A percentile compares a stretch with the other conserved stretches of the same genome.
These are phyloP conservation scores for Tychaedon coryphoeus DNA, from an alignment of 2,113 vertebrate genomes.

Conservation along the genomic window DNA sequence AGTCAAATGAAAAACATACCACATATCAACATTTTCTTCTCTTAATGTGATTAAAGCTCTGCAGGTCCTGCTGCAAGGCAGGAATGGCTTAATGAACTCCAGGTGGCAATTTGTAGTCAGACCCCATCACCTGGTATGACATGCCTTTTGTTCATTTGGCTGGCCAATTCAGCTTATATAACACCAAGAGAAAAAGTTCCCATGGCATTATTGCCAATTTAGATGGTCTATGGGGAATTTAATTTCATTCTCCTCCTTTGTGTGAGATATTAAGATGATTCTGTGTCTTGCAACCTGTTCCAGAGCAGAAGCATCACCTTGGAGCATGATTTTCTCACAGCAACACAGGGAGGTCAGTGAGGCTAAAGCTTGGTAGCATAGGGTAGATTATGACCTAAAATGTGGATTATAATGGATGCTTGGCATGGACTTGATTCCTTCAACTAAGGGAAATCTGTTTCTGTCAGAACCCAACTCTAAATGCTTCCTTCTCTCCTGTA, in stretches of 20 bases:
- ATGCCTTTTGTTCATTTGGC: background rate
- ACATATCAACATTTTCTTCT: background rate
- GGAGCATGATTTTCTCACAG: background rate
- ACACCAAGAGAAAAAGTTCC: background rate
- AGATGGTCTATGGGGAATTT: background rate
- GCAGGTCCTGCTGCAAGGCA: background rate
- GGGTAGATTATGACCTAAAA: background rate
- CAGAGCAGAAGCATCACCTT: background rate
- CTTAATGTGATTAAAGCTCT: background rate
- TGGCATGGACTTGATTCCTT: background rate
- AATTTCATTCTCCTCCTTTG: background rate
- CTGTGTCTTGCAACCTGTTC: background rate
- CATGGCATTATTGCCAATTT: background rate
- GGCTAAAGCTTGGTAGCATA: background rate
- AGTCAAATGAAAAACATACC: background rate
- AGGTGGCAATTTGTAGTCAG: background rate
- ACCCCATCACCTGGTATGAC: background rate
- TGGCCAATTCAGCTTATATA: background rate
- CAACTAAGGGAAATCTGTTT: background rate
- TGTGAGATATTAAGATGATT: background rate
- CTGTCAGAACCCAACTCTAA: background rate
- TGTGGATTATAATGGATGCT: background rate
- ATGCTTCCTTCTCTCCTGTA: background rate
- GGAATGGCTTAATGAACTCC: background rate
- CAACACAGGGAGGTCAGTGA: background rate